Evolutionary conservation across 2,888 invertebrate species (phyloP).

Genomic region (Lochmaea capreae): DNA sequence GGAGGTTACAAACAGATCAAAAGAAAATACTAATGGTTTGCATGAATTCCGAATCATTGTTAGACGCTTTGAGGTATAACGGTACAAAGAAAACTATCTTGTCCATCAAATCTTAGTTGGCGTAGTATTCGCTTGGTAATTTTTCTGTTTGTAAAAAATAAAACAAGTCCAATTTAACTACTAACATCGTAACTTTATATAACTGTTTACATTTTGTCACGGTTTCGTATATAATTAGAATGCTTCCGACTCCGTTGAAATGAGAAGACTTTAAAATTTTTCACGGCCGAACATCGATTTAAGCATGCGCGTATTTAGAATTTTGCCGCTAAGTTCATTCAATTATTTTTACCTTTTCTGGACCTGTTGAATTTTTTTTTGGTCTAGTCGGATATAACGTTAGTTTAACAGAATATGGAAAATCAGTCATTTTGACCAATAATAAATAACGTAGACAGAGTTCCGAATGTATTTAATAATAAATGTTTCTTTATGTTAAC

Average conservation of each 20-base stretch:
- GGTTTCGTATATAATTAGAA: constrained; percentile 8
- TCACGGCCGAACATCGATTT: too few species aligned
- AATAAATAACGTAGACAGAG: too few species aligned
- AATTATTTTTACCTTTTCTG: too few species aligned
- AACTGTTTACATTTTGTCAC: constrained; percentile 8
- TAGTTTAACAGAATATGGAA: too few species aligned
- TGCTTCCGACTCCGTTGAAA: not conserved
- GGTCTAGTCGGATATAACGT: too few species aligned
- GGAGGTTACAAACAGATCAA: constrained; percentile 10
- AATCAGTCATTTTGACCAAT: too few species aligned
- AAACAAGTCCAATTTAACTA: constrained; percentile 16
- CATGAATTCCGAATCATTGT: constrained; percentile 37
- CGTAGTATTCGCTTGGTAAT: constrained; percentile 7
- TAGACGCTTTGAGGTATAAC: constrained; percentile 37
- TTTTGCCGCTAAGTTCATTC: too few species aligned
- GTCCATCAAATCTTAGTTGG: constrained; percentile 23
- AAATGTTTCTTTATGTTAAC: too few species aligned
- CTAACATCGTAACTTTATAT: not conserved
- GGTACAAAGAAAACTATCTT: constrained; percentile 25
- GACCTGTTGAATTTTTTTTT: too few species aligned
- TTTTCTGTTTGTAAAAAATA: constrained; percentile 9
- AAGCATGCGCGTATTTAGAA: too few species aligned
- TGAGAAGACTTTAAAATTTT: too few species aligned
- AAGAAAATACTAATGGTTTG: constrained; percentile 37
- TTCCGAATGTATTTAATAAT: too few species aligned